Base-by-base conservation (phyloP, 1,140 invertebrate species). In the Druon quercuslanigerum region DNA sequence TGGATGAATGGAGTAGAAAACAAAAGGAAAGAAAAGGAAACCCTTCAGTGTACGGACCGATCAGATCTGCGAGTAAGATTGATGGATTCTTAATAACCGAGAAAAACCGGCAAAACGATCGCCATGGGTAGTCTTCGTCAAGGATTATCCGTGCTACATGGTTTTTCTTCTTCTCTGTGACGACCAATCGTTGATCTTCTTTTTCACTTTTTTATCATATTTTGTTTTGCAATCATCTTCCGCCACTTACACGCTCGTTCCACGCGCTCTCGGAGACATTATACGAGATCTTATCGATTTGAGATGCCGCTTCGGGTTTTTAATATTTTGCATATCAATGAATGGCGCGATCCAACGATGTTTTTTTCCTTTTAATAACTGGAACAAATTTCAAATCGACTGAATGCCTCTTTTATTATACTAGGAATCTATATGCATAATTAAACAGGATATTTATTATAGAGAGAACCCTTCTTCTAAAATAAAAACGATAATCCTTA, bases 31-130 rank as follows among this genome's bases (percentile, higher is more conserved):
- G 51, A 20, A 74, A 51, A 72, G 50, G 73, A 75, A 75, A 75
- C 50, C 56, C 19, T 17, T 73, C 46, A 60, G 80, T 46, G 54
- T n/a, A 54, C 71, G 76, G 79, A 54, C 76, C 79, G 84, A 88
- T 87, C 82, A 78, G 71, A 86, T 82, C 77, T 76, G 60, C 78
- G 77, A 79, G 78, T 79, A 88, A 88, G 88, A 90, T 90, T 90
- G 85, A 90, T 90, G 88, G 85, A 88, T 89, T 87, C 87, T 90
- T 90, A 89, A 90, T 90, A 90, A 90, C 85, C 87, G 87, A 90
- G 88, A 89, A 90, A 90, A 90, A 88, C 86, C 82, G 85, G 85
- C 83, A 89, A 89, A 90, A 89, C 83, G 87, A 72, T 83, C 86
- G 73, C 88, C 72, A 71, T 88, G 83, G 87, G 88, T 88, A 87